Evolutionary conservation across 2,797 vertebrate species (phyloP).

Genomic region (Gallinago solitaria): DNA sequence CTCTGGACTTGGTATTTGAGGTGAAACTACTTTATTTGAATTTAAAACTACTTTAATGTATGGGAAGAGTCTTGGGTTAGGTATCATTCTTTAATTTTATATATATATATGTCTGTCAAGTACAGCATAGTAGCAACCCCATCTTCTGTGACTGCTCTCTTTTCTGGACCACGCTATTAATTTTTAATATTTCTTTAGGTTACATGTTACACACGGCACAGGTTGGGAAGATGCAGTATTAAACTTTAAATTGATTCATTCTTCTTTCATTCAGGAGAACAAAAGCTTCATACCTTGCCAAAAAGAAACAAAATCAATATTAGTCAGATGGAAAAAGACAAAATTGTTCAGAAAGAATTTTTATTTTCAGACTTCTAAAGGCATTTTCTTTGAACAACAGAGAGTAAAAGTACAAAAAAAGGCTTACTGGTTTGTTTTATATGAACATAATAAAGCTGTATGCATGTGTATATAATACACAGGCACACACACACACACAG

Average conservation of each 20-base stretch:
- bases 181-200: background rate
- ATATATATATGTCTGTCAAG: background rate
- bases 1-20: background rate
- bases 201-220: background rate
- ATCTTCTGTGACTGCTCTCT: background rate
- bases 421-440: background rate
- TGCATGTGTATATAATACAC: background rate
- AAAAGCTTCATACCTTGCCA: background rate
- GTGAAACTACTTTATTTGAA: background rate
- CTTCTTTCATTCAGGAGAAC: background rate
- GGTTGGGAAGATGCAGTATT: background rate
- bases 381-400: background rate
- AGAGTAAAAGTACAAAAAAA: background rate
- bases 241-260: background rate
- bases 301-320: background rate
- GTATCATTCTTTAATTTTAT: background rate
- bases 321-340: background rate
- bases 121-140: background rate
- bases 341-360: background rate
- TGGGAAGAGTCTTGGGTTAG: background rate
- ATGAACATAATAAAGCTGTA: background rate
- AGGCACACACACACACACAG: background rate
- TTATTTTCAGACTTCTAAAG: background rate
- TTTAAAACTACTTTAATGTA: background rate
- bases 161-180: background rate